These are phyloP conservation scores for Pogonocichla stellata DNA, from an alignment of 2,113 vertebrate genomes.

Conservation along the genomic window DNA sequence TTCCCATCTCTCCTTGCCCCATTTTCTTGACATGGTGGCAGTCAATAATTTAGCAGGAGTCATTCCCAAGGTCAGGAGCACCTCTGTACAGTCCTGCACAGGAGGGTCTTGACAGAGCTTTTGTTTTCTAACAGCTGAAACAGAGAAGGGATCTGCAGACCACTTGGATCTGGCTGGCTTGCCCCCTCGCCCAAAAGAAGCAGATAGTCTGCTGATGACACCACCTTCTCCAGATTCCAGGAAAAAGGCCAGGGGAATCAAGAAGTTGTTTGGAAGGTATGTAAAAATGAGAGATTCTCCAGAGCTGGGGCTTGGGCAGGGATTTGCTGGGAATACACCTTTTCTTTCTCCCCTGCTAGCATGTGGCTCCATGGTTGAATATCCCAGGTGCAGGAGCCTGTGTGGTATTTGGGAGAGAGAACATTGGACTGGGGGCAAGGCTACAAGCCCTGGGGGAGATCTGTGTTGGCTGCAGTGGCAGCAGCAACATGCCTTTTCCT, in stretches of 20 bases:
- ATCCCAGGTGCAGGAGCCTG: background rate
- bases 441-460: background rate
- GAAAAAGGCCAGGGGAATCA: conserved; percentile 94
- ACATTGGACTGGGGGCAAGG: background rate
- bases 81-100: background rate
- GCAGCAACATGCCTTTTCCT: background rate
- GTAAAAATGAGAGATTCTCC: conserved; percentile 25
- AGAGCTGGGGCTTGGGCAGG: background rate
- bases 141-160: conserved; percentile 85
- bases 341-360: background rate
- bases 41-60: background rate
- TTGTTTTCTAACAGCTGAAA: conserved; percentile 82
- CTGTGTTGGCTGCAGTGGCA: background rate
- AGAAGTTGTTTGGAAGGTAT: conserved; percentile 94
- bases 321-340: background rate
- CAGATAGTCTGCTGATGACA: conserved; percentile 79
- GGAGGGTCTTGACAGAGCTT: background rate
- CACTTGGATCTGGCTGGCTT: conserved; percentile 87
- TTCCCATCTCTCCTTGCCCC: background rate
- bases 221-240: conserved; percentile 86
- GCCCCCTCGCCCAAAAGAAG: conserved; percentile 78
- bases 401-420: background rate
- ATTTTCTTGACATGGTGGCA: background rate
- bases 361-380: background rate
- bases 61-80: background rate